Base-by-base conservation (phyloP, 1,140 invertebrate species). In the Formica exsecta region DNA sequence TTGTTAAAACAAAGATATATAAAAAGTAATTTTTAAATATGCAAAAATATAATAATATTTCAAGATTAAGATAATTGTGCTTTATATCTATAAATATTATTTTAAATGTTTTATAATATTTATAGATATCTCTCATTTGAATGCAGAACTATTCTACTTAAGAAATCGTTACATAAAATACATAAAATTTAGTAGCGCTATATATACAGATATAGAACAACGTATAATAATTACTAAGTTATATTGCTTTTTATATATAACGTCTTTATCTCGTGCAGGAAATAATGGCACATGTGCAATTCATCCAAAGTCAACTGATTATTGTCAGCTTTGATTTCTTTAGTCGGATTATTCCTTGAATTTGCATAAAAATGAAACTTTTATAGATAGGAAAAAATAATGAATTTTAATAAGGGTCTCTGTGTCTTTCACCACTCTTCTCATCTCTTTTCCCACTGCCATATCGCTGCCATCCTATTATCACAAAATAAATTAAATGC, bases 281-380 rank as follows among this genome's bases (percentile, higher is more conserved):
- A 73, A 89, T 83, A 89, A 87, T 86, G 32, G 66, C 62, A 71
- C 22, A 44, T 25, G 57, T 6, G 86, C 76, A 59, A 88, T 77
- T 88, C 54, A 73, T 71, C 51, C 70, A 19, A 88, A 91, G 87
- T 90, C 75, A 85, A 86, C 51, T 36, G 68, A 86, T 29, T 0
- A 29, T 29, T 1, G 25, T 29, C 25, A 29, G 25, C 73, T 90
- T 70, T 6, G 80, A 71, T 41, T 64, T 85, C 79, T 92, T 94
- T 91, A 80, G 77, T 59, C 70, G 89, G 89, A 93, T 94, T 90
- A 93, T 93, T 88, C 90, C 87, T 87, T 59, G 86, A 89, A 95
- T 95, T 94, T 95, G 93, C 94, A 95, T 95, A 91, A 94, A 92
- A 94, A 95, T 95, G 93, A 94, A 94, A 95, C 79, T 93, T 93